These are phyloP conservation scores for Sarcophaga rosellei DNA, from an alignment of 2,888 invertebrate species.

Conservation along the genomic window DNA sequence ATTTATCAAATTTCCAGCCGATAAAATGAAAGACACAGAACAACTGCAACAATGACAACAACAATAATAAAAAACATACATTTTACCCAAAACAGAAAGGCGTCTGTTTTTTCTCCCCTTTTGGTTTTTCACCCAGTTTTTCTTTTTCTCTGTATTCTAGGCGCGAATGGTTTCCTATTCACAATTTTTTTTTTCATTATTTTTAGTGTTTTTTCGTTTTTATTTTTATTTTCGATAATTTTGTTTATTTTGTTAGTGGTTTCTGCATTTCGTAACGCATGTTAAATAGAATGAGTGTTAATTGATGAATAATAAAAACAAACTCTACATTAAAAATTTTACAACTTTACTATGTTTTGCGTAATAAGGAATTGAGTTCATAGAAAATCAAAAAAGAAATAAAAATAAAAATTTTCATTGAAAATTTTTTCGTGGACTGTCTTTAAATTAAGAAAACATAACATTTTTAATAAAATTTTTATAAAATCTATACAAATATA, in stretches of 20 bases:
- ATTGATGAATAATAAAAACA: conserved; percentile 46
- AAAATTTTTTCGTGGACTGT: too few relatives aligned
- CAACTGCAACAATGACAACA: background rate
- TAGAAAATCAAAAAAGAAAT: too few relatives aligned
- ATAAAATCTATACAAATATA: too few relatives aligned
- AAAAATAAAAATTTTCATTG: too few relatives aligned
- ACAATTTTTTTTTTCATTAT: conserved; percentile 6
- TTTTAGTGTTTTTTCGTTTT: background rate
- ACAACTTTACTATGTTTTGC: conserved; percentile 40
- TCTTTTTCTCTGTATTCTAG: background rate
- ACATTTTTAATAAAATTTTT: too few relatives aligned
- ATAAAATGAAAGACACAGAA: background rate
- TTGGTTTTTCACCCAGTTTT: background rate
- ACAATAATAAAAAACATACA: conserved; percentile 10
- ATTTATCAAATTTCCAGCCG: conserved; percentile 35
- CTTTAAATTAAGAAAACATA: too few relatives aligned
- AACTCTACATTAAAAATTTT: conserved; percentile 22
- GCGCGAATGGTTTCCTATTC: background rate
- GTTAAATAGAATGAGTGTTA: conserved; percentile 40
- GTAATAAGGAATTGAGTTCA: background rate
- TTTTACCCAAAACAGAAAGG: background rate
- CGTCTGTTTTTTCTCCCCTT: background rate
- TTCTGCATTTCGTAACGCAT: conserved; percentile 35
- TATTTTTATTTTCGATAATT: background rate
- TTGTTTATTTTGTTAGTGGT: conserved; percentile 33